phyloP scores from a whole-genome alignment of 2,888 invertebrate genomes.

The Nephrotoma guestfalica region DNA sequence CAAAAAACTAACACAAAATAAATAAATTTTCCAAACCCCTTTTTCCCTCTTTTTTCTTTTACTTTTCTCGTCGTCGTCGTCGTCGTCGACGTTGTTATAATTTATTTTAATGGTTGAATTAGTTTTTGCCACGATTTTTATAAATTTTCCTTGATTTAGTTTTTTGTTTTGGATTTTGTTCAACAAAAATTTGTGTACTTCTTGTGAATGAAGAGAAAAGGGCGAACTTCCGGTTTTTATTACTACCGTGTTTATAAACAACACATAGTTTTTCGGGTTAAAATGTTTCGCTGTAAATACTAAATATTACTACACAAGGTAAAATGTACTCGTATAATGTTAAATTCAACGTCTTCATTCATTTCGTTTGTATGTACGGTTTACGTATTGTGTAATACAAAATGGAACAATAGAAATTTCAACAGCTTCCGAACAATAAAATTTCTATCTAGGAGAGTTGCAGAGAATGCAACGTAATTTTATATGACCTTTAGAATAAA shows the following conservation, averaged over 20 bases:
- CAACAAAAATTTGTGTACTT: background rate
- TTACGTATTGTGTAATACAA: background rate
- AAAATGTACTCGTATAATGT: background rate
- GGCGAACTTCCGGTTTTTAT: background rate
- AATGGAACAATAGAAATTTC: background rate
- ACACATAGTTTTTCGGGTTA: background rate
- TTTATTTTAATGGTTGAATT: background rate
- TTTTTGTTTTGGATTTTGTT: background rate
- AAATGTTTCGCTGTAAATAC: background rate
- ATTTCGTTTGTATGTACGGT: background rate
- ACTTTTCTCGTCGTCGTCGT: background rate
- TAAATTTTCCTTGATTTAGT: background rate
- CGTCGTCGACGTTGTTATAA: background rate
- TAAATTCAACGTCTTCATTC: background rate
- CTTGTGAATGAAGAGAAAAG: background rate
- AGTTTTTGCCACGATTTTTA: background rate
- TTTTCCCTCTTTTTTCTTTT: background rate
- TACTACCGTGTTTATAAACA: background rate
- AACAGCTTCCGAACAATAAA: background rate
- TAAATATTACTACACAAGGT: background rate
- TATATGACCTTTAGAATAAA: background rate
- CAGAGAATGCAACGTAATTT: background rate
- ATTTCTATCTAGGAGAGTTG: background rate
- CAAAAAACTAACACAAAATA: background rate
- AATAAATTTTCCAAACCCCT: background rate